phyloP scores from a whole-genome alignment of 2,797 vertebrate species.

The Linurgus olivaceus region DNA sequence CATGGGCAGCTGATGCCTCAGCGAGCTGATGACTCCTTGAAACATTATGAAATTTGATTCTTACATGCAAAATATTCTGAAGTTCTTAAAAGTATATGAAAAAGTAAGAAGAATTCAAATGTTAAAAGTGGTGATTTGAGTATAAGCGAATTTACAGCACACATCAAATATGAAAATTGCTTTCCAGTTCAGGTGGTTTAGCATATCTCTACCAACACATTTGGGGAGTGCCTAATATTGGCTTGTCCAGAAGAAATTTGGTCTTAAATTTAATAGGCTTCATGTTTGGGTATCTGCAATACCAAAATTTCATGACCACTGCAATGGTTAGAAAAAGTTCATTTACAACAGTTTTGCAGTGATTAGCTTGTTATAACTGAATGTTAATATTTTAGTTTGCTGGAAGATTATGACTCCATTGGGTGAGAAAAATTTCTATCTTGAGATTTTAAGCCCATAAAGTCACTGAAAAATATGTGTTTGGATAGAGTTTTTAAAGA shows the following conservation, averaged over 20 bases:
- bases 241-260: not conserved
- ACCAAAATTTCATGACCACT: not conserved
- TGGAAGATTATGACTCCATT: not conserved
- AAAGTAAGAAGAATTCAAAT: not conserved
- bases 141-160: not conserved
- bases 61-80: not conserved
- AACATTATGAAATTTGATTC: not conserved
- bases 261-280: not conserved
- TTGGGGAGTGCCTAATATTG: not conserved
- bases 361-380: not conserved
- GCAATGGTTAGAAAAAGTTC: not conserved
- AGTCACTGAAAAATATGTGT: not conserved
- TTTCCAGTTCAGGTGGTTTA: not conserved
- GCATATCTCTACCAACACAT: not conserved
- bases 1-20: not conserved
- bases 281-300: fast-evolving
- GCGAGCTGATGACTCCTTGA: not conserved
- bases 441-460: not conserved
- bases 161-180: not conserved
- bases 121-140: not conserved
- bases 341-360: not conserved
- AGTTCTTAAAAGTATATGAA: not conserved
- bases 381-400: not conserved
- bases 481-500: not conserved
- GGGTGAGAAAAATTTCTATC: not conserved